Percentiles rank a stretch among this genome's conserved stretches.
phyloP scores from a whole-genome alignment of 1,140 invertebrate genomes.

The Argopecten irradians region DNA sequence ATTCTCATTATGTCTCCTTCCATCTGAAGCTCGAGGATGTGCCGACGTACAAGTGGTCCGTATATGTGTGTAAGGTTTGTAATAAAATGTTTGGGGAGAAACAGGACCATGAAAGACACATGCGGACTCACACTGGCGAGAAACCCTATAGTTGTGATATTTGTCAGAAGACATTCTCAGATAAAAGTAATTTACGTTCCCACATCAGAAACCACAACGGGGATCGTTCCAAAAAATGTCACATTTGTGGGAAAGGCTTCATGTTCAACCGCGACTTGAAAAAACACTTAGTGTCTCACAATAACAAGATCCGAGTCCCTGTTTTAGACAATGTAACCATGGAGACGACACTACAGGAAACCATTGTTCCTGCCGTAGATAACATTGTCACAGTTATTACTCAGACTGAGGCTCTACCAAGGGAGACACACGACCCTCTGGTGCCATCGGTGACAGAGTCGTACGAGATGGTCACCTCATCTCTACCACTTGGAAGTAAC shows the following conservation, averaged over 20 bases:
- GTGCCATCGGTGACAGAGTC: not conserved
- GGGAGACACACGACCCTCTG: not conserved
- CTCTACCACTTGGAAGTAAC: not conserved
- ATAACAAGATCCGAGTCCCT: not conserved
- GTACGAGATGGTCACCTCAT: not conserved
- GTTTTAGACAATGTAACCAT: not conserved
- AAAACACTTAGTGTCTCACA: not conserved
- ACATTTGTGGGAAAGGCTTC: not conserved
- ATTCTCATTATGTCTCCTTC: not conserved
- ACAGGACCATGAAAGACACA: slow-evolving; percentile 63
- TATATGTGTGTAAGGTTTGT: not conserved
- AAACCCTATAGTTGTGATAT: slow-evolving; percentile 73
- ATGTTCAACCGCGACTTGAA: not conserved
- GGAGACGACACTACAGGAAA: not conserved
- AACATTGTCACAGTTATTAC: not conserved
- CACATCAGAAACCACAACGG: slow-evolving; percentile 76
- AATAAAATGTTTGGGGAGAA: not conserved
- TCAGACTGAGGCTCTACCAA: not conserved
- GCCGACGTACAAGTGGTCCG: not conserved
- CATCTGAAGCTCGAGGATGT: not conserved
- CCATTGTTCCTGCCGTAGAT: not conserved
- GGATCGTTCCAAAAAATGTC: not conserved
- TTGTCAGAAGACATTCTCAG: slow-evolving; percentile 69
- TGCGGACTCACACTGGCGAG: slow-evolving; percentile 74
- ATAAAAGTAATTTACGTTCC: slow-evolving; percentile 61